Conservation (phyloP, 2,113 vertebrate genomes). For the Spizaetus ornatus region DNA sequence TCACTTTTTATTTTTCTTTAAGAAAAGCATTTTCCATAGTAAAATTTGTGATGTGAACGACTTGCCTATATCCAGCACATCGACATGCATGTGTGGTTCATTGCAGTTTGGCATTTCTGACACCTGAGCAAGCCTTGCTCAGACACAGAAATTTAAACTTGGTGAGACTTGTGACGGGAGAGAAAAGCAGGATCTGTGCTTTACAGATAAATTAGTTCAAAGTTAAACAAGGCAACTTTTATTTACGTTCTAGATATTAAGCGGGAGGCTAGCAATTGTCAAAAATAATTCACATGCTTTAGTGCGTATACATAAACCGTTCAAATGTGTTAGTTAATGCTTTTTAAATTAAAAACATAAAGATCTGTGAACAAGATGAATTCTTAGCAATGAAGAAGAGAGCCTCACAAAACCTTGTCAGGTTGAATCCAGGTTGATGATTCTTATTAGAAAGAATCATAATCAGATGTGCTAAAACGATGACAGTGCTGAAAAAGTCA, state of each 20-base stretch:
- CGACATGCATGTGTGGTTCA: background rate
- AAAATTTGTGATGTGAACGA: background rate
- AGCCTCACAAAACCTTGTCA: background rate
- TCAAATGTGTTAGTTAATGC: conserved; percentile 47
- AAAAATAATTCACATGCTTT: conserved; percentile 38
- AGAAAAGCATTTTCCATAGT: background rate
- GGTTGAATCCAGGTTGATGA: conserved; percentile 29
- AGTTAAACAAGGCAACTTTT: conserved; percentile 28
- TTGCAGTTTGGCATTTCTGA: background rate
- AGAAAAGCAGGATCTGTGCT: background rate
- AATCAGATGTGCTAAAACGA: conserved; percentile 33
- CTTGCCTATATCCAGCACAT: background rate
- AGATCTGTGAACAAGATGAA: conserved; percentile 37
- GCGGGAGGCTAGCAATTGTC: background rate
- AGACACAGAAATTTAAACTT: background rate
- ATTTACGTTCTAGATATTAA: conserved; percentile 23
- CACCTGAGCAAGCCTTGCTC: background rate
- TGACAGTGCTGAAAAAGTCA: conserved; percentile 6
- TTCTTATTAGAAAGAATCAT: conserved; percentile 38
- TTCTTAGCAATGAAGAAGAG: conserved; percentile 20
- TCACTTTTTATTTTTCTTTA: background rate
- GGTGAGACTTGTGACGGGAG: background rate
- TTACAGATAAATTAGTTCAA: conserved; percentile 25
- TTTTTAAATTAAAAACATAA: conserved; percentile 65
- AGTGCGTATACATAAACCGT: conserved; percentile 32